Base-by-base conservation (phyloP, 2,797 vertebrate genomes). In the Schizopygopsis pylzovi region DNA sequence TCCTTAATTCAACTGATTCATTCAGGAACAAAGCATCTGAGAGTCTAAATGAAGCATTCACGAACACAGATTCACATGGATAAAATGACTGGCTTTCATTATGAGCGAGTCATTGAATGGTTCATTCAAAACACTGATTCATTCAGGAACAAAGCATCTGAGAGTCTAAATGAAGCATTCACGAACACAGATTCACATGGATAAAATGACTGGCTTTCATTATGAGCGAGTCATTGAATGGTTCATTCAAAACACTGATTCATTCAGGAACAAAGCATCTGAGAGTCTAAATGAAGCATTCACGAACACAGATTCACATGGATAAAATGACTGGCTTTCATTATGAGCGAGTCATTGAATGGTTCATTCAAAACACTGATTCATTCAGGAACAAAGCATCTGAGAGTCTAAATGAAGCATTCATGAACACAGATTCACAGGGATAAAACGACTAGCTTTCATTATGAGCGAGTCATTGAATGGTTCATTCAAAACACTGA, bases 31-130 rank as follows among this genome's bases (percentile, higher is more conserved):
- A 59, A 59, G 22, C 56, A 59, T 2, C 2, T 33, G 33, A 33
- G 33, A 2, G 33, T 33, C 33, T 33, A 33, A 33, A 25, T 28
- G 25, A 28, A 63, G 11, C 12, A 28, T 63, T 28, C 9, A 6
- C 10, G 5, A 33, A 5, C 2, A 49, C 0, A 0, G 6, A 54
- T n/a, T 54, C 0, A 39, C 20, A 13, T 20, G 37, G 33, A n/a
- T 11, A n/a, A 41, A 77, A 56, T 37, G 39, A 39, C 20, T 39
- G 11, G 2, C 18, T 22, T 33, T 37, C 33, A n/a, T 77, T 59
- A 70, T 0, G 1, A 41, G 33, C 9, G 20, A 77, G 20, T n/a
- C 11, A 4, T 0, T 41, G 12, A 59, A 22, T 54, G 5, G 28
- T 11, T 54, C 10, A 39, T 56, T 77, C 6, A 25, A 25, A n/a